Conservation (phyloP, 2,113 vertebrate species). For the Elachura formosa region DNA sequence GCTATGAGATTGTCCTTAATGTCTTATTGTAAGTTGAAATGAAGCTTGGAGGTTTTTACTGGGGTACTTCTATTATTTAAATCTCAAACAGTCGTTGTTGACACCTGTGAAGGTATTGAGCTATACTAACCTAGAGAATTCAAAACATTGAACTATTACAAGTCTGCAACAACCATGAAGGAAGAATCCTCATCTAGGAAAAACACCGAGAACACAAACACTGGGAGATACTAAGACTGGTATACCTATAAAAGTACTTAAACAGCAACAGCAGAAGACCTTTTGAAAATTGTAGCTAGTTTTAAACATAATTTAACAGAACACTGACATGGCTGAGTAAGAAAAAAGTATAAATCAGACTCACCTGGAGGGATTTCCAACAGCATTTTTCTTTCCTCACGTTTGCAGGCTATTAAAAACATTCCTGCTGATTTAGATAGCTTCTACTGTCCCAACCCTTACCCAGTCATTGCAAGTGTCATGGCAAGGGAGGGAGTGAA, state of each 20-base stretch:
- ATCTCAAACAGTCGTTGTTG: neutral
- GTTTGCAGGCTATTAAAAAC: neutral
- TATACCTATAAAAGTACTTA: neutral
- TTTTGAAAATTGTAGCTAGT: neutral
- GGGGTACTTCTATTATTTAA: neutral
- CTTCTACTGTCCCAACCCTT: neutral
- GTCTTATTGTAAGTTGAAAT: neutral
- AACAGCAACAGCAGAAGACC: neutral
- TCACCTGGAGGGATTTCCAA: neutral
- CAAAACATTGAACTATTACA: neutral
- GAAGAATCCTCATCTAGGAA: neutral
- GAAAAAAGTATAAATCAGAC: neutral
- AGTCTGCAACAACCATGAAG: neutral
- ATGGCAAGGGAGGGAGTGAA: neutral
- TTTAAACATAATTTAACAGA: neutral
- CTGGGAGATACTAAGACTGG: neutral
- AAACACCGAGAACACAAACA: neutral
- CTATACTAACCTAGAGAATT: neutral
- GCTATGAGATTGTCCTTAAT: neutral
- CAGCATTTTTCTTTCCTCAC: neutral
- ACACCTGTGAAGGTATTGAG: neutral
- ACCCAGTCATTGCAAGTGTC: neutral
- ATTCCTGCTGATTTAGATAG: neutral
- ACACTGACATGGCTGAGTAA: neutral
- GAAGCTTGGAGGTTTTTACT: neutral